phyloP scores from a whole-genome alignment of 2,113 vertebrate genomes.

The Oostethus manadensis region DNA sequence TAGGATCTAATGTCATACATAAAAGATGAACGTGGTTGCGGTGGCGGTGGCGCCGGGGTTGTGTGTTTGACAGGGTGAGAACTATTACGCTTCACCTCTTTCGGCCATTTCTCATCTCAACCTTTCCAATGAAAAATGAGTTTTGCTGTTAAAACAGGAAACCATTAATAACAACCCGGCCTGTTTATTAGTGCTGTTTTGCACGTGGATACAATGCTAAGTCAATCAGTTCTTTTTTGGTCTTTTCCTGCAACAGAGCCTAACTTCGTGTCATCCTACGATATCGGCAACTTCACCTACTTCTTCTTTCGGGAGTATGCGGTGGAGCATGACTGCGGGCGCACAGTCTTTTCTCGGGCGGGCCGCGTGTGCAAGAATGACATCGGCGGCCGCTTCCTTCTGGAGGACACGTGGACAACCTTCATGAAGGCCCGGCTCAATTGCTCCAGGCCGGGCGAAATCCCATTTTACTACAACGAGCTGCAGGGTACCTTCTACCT shows the following conservation, averaged over 20 bases:
- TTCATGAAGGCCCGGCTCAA: conserved; percentile 97
- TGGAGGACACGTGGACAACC: conserved; percentile 98
- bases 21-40: conserved; percentile 50
- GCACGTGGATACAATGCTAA: conserved; percentile 24
- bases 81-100: conserved; percentile 59
- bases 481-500: conserved; percentile 93
- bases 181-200: conserved; percentile 52
- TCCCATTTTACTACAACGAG: conserved; percentile 94
- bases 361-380: conserved; percentile 95
- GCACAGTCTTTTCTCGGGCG: conserved; percentile 88
- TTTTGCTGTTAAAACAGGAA: conserved; percentile 58
- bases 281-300: conserved; percentile 94
- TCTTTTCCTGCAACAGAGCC: conserved; percentile 75
- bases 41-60: conserved; percentile 41
- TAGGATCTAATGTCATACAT: conserved; percentile 62
- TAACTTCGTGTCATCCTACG: conserved; percentile 95
- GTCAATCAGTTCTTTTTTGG: conserved; percentile 47
- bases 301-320: conserved; percentile 98
- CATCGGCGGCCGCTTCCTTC: conserved; percentile 89
- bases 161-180: conserved; percentile 60
- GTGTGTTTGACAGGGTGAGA: conserved; percentile 45
- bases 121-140: conserved; percentile 70
- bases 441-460: conserved; percentile 92
- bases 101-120: conserved; percentile 65
- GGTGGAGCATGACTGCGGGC: conserved; percentile 92